A percentile compares a stretch with the other conserved stretches of the same genome.
Evolutionary conservation across 23 tunicate genomes (phyloP).

Genomic region (Ascidia mentula): DNA sequence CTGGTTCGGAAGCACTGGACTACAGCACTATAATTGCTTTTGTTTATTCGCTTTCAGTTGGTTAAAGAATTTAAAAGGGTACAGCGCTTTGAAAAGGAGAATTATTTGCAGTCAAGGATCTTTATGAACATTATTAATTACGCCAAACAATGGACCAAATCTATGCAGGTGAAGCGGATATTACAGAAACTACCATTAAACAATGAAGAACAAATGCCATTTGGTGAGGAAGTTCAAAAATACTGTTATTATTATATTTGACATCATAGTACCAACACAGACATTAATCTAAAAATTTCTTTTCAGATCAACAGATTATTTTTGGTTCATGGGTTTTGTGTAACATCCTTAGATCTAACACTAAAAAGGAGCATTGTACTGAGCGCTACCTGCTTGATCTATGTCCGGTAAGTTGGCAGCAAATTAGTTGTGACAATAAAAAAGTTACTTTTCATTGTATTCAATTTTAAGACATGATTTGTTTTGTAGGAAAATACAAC

Average conservation of each 20-base stretch:
- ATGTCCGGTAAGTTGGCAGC: conserved; percentile 11
- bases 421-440: not conserved
- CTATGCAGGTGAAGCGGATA: conserved; percentile 10
- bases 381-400: conserved; percentile 18
- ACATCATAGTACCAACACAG: not conserved
- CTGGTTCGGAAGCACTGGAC: too few species aligned
- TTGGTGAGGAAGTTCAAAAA: not conserved
- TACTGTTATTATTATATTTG: not conserved
- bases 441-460: not conserved
- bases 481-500: conserved; percentile 22
- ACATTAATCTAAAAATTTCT: not conserved
- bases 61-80: conserved; percentile 13
- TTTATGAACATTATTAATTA: conserved; percentile 4
- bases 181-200: conserved; percentile 7
- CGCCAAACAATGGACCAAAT: not conserved
- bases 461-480: too few species aligned
- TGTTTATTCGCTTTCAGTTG: conserved; percentile 10
- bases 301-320: conserved; percentile 13
- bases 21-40: not conserved
- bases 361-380: not conserved
- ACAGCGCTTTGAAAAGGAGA: conserved; percentile 10
- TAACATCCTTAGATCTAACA: not conserved
- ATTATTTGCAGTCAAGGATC: not conserved
- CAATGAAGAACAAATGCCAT: conserved; percentile 7
- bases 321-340: conserved; percentile 19